Conservation (phyloP, 2,113 vertebrate genomes). For the Notechis scutatus region DNA sequence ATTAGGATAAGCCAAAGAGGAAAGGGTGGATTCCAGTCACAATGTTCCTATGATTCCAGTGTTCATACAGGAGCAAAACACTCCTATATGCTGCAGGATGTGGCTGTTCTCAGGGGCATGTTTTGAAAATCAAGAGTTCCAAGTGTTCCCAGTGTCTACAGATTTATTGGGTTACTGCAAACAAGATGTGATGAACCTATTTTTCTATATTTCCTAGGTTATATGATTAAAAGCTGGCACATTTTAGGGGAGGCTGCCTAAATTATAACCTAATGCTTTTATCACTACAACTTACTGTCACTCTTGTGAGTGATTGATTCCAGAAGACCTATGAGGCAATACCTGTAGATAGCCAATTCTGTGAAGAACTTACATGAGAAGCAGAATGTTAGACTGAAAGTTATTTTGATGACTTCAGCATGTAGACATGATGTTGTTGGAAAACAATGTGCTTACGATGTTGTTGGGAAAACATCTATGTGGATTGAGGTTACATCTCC, state of each 20-base stretch:
- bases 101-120: slow-evolving; percentile 31
- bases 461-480: neutral
- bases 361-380: neutral
- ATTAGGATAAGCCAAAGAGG: slow-evolving; percentile 19
- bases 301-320: neutral
- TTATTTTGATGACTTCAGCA: neutral
- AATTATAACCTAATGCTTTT: neutral
- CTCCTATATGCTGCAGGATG: slow-evolving; percentile 17
- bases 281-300: neutral
- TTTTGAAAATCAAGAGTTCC: slow-evolving; percentile 13
- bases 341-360: neutral
- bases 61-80: slow-evolving; percentile 16
- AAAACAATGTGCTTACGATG: neutral
- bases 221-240: neutral
- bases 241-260: neutral
- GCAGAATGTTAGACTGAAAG: neutral
- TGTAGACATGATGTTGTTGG: neutral
- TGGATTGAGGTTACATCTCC: neutral
- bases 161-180: slow-evolving; percentile 43
- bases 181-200: slow-evolving; percentile 7
- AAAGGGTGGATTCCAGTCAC: neutral
- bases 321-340: neutral
- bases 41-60: slow-evolving; percentile 8
- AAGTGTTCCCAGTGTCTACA: slow-evolving; percentile 5
- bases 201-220: neutral